Evolutionary conservation across 1,140 invertebrate genomes (phyloP).

Genomic region (Leptinotarsa defecta): DNA sequence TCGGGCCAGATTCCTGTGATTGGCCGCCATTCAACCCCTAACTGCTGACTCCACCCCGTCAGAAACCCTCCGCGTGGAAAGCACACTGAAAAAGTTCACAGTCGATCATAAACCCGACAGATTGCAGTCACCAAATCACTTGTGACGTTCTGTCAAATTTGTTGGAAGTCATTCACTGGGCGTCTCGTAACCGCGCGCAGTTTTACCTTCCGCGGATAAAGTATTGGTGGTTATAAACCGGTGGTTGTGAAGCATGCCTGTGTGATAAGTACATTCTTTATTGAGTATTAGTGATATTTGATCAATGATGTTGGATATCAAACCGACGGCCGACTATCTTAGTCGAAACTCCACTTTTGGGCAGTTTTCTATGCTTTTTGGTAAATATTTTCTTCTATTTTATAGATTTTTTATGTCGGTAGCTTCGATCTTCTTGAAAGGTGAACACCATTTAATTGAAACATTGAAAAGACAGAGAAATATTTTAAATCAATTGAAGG

Average conservation of each 20-base stretch:
- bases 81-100: slow-evolving; percentile 45
- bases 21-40: slow-evolving; percentile 45
- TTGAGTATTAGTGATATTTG: not conserved
- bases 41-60: slow-evolving; percentile 38
- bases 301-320: slow-evolving; percentile 67
- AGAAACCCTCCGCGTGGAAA: slow-evolving; percentile 41
- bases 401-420: not conserved
- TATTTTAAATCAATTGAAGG: no score
- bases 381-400: slow-evolving; percentile 53
- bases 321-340: slow-evolving; percentile 71
- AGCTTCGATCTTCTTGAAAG: no score
- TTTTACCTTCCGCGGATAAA: not conserved
- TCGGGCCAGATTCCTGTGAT: slow-evolving; percentile 34
- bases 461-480: no score
- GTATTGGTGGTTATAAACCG: slow-evolving; percentile 10
- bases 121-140: slow-evolving; percentile 36
- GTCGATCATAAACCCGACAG: slow-evolving; percentile 53
- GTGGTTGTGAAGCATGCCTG: slow-evolving; percentile 5
- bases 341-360: slow-evolving; percentile 72
- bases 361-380: slow-evolving; percentile 75
- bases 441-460: no score
- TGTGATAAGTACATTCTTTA: slow-evolving; percentile 8
- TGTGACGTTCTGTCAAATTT: slow-evolving; percentile 10
- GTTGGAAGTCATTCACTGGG: not conserved
- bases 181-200: not conserved